These are phyloP conservation scores for Erpobdella octoculata DNA, from an alignment of 2,888 invertebrate species.

Conservation along the genomic window DNA sequence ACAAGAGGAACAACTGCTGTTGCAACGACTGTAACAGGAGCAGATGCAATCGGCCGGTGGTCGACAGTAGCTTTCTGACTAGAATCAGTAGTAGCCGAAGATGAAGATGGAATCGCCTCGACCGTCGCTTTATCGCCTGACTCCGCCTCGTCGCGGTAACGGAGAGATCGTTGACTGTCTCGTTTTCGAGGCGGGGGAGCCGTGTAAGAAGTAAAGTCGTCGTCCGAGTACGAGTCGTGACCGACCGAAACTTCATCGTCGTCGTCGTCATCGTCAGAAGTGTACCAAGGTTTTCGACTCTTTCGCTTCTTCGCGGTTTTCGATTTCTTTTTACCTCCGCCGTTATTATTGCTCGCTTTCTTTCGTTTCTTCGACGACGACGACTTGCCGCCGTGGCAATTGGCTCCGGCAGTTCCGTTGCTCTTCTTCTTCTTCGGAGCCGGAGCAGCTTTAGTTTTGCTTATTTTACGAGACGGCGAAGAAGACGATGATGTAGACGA, in stretches of 20 bases:
- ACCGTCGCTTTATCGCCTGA: not conserved
- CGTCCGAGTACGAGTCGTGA: conserved; percentile 14
- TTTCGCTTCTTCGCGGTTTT: conserved; percentile 5
- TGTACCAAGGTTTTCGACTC: conserved; percentile 20
- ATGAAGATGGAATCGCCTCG: not conserved
- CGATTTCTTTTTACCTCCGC: not conserved
- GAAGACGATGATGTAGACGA: conserved; percentile 16
- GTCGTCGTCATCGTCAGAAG: conserved; percentile 11
- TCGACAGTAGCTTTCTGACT: not conserved
- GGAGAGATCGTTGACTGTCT: not conserved
- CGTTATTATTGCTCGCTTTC: not conserved
- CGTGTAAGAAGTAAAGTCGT: conserved; percentile 20
- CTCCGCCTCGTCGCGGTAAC: conserved; percentile 7
- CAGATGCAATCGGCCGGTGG: not conserved
- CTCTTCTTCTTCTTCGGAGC: conserved; percentile 5
- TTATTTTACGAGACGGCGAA: not conserved
- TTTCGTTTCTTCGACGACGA: not conserved
- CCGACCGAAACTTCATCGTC: not conserved
- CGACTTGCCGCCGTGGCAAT: no score
- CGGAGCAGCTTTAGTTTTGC: not conserved
- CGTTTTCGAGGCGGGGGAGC: conserved; percentile 6
- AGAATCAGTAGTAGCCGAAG: not conserved
- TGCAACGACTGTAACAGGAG: not conserved
- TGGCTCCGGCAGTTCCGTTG: not conserved
- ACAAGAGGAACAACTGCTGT: not conserved